These are phyloP conservation scores for Python bivittatus DNA, from an alignment of 2,113 vertebrate genomes.

Conservation along the genomic window DNA sequence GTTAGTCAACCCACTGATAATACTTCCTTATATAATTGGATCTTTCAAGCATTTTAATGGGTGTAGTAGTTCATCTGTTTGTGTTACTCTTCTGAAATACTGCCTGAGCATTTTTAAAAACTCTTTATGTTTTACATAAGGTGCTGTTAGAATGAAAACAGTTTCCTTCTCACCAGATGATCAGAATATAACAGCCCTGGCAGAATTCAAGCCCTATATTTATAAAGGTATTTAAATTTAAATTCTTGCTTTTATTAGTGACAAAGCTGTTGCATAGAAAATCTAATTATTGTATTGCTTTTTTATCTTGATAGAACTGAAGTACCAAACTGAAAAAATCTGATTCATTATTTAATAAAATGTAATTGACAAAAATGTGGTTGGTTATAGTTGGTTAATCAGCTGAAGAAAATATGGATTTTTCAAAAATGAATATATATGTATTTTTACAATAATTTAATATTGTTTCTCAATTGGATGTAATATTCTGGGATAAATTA, in stretches of 20 bases:
- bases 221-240: slow-evolving; percentile 74
- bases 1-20: fast-evolving
- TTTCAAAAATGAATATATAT: background rate
- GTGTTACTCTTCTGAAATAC: background rate
- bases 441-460: background rate
- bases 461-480: background rate
- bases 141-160: slow-evolving; percentile 86
- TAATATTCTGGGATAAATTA: background rate
- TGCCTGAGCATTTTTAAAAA: background rate
- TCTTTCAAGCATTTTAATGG: background rate
- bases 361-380: background rate
- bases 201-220: slow-evolving; percentile 81
- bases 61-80: background rate
- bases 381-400: background rate
- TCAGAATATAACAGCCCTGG: slow-evolving; percentile 82
- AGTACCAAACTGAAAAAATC: background rate
- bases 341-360: background rate
- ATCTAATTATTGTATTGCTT: background rate
- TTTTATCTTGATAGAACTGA: background rate
- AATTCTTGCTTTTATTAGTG: background rate
- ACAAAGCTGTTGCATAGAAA: too few relatives aligned
- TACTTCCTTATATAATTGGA: background rate
- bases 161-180: slow-evolving; percentile 78
- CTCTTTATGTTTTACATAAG: slow-evolving; percentile 63
- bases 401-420: background rate